Evolutionary conservation across 2,113 vertebrate genomes (phyloP).

Genomic region (Bagarius yarrelli): DNA sequence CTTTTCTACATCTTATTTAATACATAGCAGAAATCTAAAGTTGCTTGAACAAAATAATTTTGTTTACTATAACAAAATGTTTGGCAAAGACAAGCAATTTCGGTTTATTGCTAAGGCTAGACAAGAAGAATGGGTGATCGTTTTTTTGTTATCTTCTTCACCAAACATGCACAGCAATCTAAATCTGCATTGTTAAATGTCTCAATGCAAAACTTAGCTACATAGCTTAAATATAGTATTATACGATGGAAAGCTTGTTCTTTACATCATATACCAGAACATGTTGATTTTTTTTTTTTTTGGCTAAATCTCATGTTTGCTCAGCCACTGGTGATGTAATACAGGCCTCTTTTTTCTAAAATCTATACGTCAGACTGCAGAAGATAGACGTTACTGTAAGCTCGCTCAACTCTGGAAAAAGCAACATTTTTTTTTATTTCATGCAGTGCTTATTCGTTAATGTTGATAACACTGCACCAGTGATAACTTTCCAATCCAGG

Average conservation of each 20-base stretch:
- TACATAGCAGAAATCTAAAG: neutral
- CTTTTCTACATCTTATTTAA: neutral
- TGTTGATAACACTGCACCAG: slow-evolving; percentile 14
- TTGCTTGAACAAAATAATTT: neutral
- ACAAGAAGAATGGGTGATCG: slow-evolving; percentile 55
- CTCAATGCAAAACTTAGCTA: slow-evolving; percentile 60
- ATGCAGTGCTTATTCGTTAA: slow-evolving; percentile 4
- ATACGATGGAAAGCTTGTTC: slow-evolving; percentile 53
- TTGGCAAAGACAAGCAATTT: slow-evolving; percentile 56
- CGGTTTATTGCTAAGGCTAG: slow-evolving; percentile 60
- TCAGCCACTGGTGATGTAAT: slow-evolving; percentile 46
- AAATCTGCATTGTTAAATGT: slow-evolving; percentile 55
- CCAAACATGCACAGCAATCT: slow-evolving; percentile 64
- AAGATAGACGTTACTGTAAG: slow-evolving; percentile 29
- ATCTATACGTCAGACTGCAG: slow-evolving; percentile 53
- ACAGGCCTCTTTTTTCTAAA: slow-evolving; percentile 39
- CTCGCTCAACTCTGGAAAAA: slow-evolving; percentile 20
- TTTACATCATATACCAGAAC: slow-evolving; percentile 55
- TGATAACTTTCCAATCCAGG: slow-evolving; percentile 24
- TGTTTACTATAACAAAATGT: slow-evolving; percentile 1
- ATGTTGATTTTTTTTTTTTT: slow-evolving; percentile 43
- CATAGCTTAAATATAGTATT: slow-evolving; percentile 60
- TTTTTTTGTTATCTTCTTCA: slow-evolving; percentile 39
- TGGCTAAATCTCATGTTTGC: slow-evolving; percentile 36
- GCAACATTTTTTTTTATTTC: slow-evolving; percentile 19